Conservation (phyloP, 2,888 invertebrate species). For the Trichopria drosophilae region DNA sequence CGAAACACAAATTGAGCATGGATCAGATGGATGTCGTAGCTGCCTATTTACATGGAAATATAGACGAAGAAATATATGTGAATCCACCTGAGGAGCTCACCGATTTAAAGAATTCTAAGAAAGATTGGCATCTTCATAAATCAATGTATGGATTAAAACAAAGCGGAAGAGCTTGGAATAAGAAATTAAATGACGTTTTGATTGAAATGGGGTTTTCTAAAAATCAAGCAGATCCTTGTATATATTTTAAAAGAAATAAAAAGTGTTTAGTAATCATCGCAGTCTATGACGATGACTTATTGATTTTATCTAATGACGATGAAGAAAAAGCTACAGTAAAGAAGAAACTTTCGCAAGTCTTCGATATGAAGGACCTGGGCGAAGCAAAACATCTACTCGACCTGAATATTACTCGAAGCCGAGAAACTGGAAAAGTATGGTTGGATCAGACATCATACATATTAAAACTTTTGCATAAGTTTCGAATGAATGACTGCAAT, state of each 20-base stretch:
- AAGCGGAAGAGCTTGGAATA: neutral
- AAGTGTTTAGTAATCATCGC: conserved; percentile 26
- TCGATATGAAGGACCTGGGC: conserved; percentile 34
- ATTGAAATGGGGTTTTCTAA: neutral
- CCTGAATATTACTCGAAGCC: conserved; percentile 1
- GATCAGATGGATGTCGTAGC: conserved; percentile 32
- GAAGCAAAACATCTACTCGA: conserved; percentile 29
- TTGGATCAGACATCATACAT: no score
- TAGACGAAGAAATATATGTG: conserved; percentile 25
- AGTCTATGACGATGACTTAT: conserved; percentile 27
- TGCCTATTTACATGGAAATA: conserved; percentile 30
- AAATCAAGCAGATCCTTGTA: conserved; percentile 28
- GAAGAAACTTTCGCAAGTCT: conserved; percentile 17
- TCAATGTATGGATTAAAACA: conserved; percentile 33
- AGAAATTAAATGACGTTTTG: neutral
- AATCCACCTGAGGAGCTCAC: conserved; percentile 29
- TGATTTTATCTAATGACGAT: conserved; percentile 25
- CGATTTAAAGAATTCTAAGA: conserved; percentile 8
- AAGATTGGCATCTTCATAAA: conserved; percentile 30
- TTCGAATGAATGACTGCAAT: conserved; percentile 26
- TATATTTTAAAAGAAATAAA: conserved; percentile 29
- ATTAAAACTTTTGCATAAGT: conserved; percentile 26
- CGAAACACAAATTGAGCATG: conserved; percentile 23
- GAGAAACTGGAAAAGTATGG: no score
- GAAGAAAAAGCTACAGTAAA: conserved; percentile 28